Evolutionary conservation across 1,140 invertebrate species (phyloP), one percentile per base, ranked within the genome.

Genomic region (Drosophila oshimai): DNA sequence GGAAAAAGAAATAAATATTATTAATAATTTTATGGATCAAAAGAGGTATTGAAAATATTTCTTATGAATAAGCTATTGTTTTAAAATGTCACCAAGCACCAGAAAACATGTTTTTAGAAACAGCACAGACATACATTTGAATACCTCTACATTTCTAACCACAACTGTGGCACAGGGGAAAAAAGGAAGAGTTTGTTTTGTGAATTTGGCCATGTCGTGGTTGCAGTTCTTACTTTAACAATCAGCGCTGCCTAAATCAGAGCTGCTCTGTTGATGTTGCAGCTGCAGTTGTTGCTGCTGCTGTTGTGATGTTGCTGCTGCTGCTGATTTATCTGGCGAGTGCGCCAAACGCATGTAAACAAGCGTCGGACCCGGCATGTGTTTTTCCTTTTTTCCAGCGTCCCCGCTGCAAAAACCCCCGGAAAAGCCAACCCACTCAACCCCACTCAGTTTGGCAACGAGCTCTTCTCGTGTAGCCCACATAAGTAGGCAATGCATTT

Each of bases 261-360:
- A 64, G 42, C 58, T 34, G 7, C 6, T 28, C 12, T 37, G 26
- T 33, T 20, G 65, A 31, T 17, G 54, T 22, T 47, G 64, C 33
- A 45, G 47, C 9, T 60, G 58, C 34, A 42, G 28, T 26, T 41
- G 53, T 50, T 46, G 29, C 7, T 51, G 39, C 22, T 45, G 61
- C 7, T 45, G 36, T 15, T 24, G 41, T 12, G 44, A 28, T 31
- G 45, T 44, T 37, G 24, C 22, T 29, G 41, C 15, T 29, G 61
- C 74, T 86, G 12, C 62, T 86, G 77, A 86, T 86, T 86, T 86
- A 87, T 86, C 84, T 87, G 81, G 65, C 51, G 55, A 78, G 78
- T 77, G 79, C 80, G 71, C 80, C 79, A 86, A 84, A 79, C 65
- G 65, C 79, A 79, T 84, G 79, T 84, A 86, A 84, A 84, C 80